Conservation (phyloP, 2,113 vertebrate genomes). For the Scolopax mira region DNA sequence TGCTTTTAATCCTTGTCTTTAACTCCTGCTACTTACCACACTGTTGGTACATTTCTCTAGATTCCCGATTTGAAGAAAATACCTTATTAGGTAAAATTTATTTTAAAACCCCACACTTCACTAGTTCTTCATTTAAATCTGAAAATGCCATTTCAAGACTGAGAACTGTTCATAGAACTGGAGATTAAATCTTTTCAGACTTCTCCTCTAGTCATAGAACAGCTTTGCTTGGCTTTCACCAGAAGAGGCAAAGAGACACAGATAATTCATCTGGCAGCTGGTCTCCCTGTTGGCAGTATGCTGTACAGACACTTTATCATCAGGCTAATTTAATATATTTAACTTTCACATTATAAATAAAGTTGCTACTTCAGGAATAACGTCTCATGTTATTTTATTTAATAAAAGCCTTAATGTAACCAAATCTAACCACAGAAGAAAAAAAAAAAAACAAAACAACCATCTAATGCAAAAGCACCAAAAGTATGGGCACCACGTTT, state of each 20-base stretch:
- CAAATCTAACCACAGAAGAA: not conserved
- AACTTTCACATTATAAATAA: slow-evolving; percentile 12
- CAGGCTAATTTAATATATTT: slow-evolving; percentile 5
- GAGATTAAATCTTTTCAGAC: not conserved
- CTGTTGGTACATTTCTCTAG: not conserved
- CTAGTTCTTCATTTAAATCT: not conserved
- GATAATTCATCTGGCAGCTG: slow-evolving; percentile 16
- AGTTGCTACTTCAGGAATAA: not conserved
- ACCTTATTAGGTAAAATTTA: not conserved
- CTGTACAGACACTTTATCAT: not conserved
- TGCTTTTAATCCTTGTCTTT: not conserved
- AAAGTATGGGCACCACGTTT: not conserved
- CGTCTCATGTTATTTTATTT: not conserved
- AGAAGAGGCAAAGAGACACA: not conserved
- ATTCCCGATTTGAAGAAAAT: not conserved
- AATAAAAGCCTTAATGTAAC: not conserved
- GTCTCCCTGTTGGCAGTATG: not conserved
- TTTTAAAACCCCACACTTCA: fast-evolving
- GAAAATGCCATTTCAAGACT: not conserved
- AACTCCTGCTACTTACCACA: not conserved
- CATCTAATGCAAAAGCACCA: fast-evolving
- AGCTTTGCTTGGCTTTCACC: not conserved
- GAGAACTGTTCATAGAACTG: not conserved
- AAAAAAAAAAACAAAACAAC: not conserved
- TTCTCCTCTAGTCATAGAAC: not conserved